A percentile compares a stretch with the other conserved stretches of the same genome.
These are phyloP conservation scores for Lithobates pipiens DNA, from an alignment of 2,797 vertebrate genomes.

Conservation along the genomic window DNA sequence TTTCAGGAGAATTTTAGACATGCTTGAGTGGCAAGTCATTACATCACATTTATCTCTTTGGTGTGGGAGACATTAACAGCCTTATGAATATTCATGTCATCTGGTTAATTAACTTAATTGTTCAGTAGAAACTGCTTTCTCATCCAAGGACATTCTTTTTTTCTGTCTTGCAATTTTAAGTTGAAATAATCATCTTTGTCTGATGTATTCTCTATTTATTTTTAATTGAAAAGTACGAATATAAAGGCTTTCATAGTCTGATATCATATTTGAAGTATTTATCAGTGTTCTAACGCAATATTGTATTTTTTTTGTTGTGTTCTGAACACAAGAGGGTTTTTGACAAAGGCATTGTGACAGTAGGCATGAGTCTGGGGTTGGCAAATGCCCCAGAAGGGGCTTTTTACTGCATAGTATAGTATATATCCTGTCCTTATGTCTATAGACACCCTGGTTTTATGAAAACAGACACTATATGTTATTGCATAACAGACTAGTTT, in stretches of 20 bases:
- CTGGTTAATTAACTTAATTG: constrained; percentile 95
- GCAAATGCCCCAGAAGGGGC: no score
- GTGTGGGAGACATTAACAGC: constrained; percentile 88
- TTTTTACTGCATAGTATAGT: no score
- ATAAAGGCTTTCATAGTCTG: not conserved
- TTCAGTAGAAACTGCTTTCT: constrained; percentile 86
- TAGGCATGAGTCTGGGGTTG: no score
- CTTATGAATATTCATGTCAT: constrained; percentile 91
- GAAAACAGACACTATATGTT: no score
- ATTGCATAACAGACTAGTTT: no score
- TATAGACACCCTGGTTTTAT: no score
- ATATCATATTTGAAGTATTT: not conserved
- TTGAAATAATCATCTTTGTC: constrained; percentile 70
- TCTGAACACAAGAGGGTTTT: no score
- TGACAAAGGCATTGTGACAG: no score
- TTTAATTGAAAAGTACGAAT: not conserved
- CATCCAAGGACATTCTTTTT: constrained; percentile 84
- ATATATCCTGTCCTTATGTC: no score
- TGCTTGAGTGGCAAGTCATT: constrained; percentile 89
- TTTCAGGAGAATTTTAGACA: constrained; percentile 86
- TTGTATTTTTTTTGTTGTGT: not conserved
- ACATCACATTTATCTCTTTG: constrained; percentile 90
- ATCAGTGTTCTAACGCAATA: not conserved
- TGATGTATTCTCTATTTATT: constrained; percentile 11
- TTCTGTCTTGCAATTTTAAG: constrained; percentile 70